Evolutionary conservation across 2,797 vertebrate species (phyloP), one percentile per base, ranked within the genome.

Genomic region (Lagorchestes hirsutus): DNA sequence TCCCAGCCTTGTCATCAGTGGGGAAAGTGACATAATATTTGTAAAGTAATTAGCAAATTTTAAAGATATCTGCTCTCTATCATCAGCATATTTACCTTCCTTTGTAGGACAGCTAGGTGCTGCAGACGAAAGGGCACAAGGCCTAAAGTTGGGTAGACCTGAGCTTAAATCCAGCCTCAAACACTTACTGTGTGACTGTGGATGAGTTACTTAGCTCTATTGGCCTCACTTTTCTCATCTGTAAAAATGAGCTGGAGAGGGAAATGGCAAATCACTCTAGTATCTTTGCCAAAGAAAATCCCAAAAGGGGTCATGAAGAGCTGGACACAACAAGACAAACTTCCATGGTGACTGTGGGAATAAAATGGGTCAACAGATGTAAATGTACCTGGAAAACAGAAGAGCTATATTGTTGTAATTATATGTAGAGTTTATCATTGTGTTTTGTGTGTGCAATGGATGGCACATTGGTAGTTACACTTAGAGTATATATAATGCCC

Each of bases 381-480:
- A 50, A 95, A 96, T 90, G 92, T 95, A n/a, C 58, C 97, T 92
- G 82, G 24, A 96, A 93, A 91, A 93, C 57, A 90, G 94, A 95
- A 93, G 22, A 95, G 59, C 91, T 95, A 95, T n/a, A 6, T 74
- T 74, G 18, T n/a, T 74, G 16, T 74, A 40, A 74, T n/a, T 74
- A n/a, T 74, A 14, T 0, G 3, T 22, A 74, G 34, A n/a, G 14
- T 67, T 12, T 31, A 59, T 59, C 58, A 59, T 59, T 18, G 62
- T 74, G 34, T 40, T 74, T 40, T 40, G 12, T 74, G 34, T 22
- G 62, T n/a, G 90, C 29, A 67, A 28, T 0, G 11, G 52, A 59
- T 14, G 94, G 93, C 5, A 57, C 54, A 90, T 93, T 96, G 96
- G 92, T 82, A 91, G 94, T 82, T 5, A 14, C n/a, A 40, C 12